Base-by-base conservation (phyloP, 2,797 vertebrate species). In the Nannoperca australis region DNA sequence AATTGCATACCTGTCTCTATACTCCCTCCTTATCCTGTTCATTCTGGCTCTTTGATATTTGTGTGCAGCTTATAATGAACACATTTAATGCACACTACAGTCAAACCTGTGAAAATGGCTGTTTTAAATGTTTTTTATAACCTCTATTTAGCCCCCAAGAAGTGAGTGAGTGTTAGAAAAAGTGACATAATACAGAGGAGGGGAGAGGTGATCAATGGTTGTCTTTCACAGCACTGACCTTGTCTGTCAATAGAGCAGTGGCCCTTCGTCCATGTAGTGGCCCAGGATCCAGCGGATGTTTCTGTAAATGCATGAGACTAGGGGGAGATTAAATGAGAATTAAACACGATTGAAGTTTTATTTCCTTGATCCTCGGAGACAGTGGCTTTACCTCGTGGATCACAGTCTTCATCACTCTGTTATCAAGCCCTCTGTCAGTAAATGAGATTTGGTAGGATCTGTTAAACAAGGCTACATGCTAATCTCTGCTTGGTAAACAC, bases 401-500 rank as follows among this genome's bases (percentile, higher is more conserved):
- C 82, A 62, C 62, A n/a, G 67, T 71, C 62, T 73, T 84, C 72
- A 82, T 88, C 80, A 42, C 42, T 64, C 72, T 60, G 60, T 87
- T 92, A 91, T 92, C 90, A 78, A 81, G 76, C 64, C 58, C 42
- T 80, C 73, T 89, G 87, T 91, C 89, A 80, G 82, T 76, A 88
- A 90, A 91, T 91, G 77, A 84, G 88, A 91, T 94, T 92, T 85
- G 75, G 78, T 85, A 64, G 61, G 87, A 88, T 86, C 87, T 86
- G 78, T 92, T 89, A 81, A 92, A 91, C 92, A 90, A 85, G 87
- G 82, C 80, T 77, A 81, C 82, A 68, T 76, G 47, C 85, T 92
- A 91, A 94, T 93, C 90, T 92, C 85, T 81, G 85, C 80, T 79
- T 58, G 76, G 84, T 88, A 83, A 91, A 89, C 79, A 88, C 86